These are phyloP conservation scores for Marronus borbonicus DNA, from an alignment of 2,888 invertebrate genomes.

Conservation along the genomic window DNA sequence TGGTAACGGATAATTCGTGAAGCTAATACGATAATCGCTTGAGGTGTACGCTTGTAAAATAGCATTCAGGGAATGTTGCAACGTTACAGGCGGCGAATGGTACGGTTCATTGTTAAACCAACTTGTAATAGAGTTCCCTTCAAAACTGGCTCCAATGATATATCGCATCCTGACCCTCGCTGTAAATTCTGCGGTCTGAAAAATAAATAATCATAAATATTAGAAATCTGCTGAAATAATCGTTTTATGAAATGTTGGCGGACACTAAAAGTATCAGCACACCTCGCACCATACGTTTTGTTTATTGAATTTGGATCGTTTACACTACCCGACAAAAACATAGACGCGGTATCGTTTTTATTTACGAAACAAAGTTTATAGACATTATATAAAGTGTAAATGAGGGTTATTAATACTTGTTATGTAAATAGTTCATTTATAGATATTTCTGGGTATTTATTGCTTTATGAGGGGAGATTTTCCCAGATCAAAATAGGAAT, in stretches of 20 bases:
- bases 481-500: too few relatives aligned
- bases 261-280: too few relatives aligned
- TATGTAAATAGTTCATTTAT: too few relatives aligned
- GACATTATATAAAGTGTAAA: too few relatives aligned
- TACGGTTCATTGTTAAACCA: constrained; percentile 85
- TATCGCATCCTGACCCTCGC: constrained; percentile 63
- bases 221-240: background rate
- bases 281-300: too few relatives aligned
- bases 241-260: background rate
- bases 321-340: too few relatives aligned
- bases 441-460: too few relatives aligned
- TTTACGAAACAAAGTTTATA: too few relatives aligned
- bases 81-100: constrained; percentile 79
- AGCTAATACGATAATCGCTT: constrained; percentile 63
- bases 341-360: too few relatives aligned
- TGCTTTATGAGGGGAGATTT: too few relatives aligned
- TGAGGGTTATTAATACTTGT: too few relatives aligned
- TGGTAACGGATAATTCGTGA: constrained; percentile 81
- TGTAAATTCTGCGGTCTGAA: constrained; percentile 55
- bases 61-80: constrained; percentile 78
- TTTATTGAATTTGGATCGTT: too few relatives aligned
- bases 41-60: constrained; percentile 67
- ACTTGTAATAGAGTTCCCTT: constrained; percentile 70
- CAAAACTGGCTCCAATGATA: constrained; percentile 74
- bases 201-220: background rate